Evolutionary conservation across 2,888 invertebrate genomes (phyloP).

Genomic region (Tenthredo mesomela): DNA sequence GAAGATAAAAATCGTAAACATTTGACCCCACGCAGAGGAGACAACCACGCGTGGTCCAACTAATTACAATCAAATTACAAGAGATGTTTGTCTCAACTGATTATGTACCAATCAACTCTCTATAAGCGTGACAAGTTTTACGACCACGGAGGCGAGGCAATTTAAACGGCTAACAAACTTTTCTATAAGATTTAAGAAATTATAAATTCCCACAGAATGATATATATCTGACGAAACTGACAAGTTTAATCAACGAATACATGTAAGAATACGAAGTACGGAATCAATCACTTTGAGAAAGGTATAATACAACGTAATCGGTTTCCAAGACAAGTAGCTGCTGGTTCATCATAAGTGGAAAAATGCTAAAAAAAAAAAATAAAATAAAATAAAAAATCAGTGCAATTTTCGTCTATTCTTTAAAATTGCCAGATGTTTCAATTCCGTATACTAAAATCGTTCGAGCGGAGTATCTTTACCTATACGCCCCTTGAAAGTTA

Average conservation of each 20-base stretch:
- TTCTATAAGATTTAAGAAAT: background rate
- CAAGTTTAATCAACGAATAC: background rate
- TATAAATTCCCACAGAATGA: conserved; percentile 13
- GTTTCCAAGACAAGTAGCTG: background rate
- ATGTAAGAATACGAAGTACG: background rate
- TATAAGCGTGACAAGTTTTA: conserved; percentile 36
- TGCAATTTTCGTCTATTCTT: background rate
- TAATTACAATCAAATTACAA: conserved; percentile 48
- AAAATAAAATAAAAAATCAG: background rate
- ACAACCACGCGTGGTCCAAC: conserved; percentile 11
- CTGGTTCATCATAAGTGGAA: background rate
- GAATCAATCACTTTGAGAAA: background rate
- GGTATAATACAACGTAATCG: background rate
- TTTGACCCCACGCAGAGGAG: conserved; percentile 20
- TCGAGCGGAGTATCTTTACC: background rate
- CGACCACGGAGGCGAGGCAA: conserved; percentile 26
- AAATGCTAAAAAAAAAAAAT: background rate
- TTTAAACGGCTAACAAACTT: conserved; percentile 11
- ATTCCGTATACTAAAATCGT: background rate
- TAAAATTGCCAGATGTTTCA: background rate
- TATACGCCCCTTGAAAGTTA: conserved; percentile 25
- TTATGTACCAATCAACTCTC: conserved; percentile 42
- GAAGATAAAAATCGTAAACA: conserved; percentile 9
- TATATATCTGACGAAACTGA: background rate
- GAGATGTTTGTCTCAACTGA: conserved; percentile 34